phyloP scores from a whole-genome alignment of 1,140 invertebrate genomes.

The Drosophila teissieri region DNA sequence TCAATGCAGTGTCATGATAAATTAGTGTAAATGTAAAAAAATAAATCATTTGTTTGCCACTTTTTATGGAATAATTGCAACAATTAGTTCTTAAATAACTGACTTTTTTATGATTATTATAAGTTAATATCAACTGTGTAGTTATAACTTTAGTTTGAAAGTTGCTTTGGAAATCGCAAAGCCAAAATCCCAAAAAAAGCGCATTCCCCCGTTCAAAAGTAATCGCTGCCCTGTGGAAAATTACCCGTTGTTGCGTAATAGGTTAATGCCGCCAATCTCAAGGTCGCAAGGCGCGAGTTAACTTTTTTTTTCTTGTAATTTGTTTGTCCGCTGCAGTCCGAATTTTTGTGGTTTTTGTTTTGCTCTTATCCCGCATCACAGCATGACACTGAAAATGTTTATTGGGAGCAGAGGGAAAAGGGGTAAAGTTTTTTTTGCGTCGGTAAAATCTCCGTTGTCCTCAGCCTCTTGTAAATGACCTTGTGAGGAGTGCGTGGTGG shows the following conservation, averaged over 20 bases:
- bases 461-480: slow-evolving; percentile 47
- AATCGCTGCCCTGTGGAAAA: slow-evolving; percentile 5
- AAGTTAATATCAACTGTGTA: too few species aligned
- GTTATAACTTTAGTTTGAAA: background rate
- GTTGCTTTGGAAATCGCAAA: background rate
- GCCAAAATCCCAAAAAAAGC: background rate
- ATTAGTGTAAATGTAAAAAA: too few species aligned
- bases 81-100: too few species aligned
- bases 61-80: too few species aligned
- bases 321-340: slow-evolving; percentile 39
- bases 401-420: slow-evolving; percentile 2
- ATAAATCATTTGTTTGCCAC: too few species aligned
- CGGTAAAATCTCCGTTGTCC: slow-evolving; percentile 5
- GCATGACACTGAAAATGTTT: slow-evolving; percentile 68
- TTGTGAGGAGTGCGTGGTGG: slow-evolving; percentile 44
- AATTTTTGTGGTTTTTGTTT: slow-evolving; percentile 57
- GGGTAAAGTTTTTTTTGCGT: background rate
- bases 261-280: slow-evolving; percentile 62
- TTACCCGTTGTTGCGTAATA: slow-evolving; percentile 33
- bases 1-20: too few species aligned
- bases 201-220: background rate
- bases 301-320: slow-evolving; percentile 36
- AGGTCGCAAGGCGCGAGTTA: slow-evolving; percentile 59
- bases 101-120: too few species aligned
- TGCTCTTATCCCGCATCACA: slow-evolving; percentile 40